Conservation (phyloP, 2,113 vertebrate species). For the Mungos mungo region DNA sequence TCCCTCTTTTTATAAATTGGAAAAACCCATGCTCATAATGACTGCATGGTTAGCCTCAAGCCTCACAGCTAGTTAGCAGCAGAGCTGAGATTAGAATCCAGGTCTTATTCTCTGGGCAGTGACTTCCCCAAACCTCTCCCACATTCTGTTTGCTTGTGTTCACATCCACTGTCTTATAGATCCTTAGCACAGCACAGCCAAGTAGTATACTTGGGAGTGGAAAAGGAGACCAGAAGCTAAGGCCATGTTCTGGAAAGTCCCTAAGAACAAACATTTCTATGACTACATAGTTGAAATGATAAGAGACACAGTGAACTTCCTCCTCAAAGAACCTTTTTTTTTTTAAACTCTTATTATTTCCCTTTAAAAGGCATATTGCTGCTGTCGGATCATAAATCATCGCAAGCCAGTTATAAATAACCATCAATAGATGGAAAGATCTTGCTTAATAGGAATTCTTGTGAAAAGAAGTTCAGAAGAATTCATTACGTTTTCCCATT, state of each 20-base stretch:
- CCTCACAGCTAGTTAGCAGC: background rate
- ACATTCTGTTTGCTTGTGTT: background rate
- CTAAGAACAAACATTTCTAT: background rate
- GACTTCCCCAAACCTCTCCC: background rate
- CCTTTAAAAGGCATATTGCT: background rate
- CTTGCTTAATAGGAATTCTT: slow-evolving; percentile 4
- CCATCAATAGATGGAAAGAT: background rate
- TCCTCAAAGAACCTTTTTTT: background rate
- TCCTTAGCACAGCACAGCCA: background rate
- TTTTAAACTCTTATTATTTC: background rate
- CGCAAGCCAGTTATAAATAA: background rate
- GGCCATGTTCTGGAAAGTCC: background rate
- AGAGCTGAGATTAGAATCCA: background rate
- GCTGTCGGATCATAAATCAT: background rate
- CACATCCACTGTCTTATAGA: background rate
- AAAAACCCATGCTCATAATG: background rate
- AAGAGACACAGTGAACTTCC: background rate
- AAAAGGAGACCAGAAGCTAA: background rate
- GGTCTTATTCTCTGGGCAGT: background rate
- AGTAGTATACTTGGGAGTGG: background rate
- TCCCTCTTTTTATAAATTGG: background rate
- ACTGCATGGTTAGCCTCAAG: background rate
- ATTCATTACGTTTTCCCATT: background rate
- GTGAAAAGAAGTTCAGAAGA: background rate
- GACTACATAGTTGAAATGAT: background rate